Evolutionary conservation across 2,113 vertebrate genomes (phyloP).

Genomic region (Barnardius zonarius): DNA sequence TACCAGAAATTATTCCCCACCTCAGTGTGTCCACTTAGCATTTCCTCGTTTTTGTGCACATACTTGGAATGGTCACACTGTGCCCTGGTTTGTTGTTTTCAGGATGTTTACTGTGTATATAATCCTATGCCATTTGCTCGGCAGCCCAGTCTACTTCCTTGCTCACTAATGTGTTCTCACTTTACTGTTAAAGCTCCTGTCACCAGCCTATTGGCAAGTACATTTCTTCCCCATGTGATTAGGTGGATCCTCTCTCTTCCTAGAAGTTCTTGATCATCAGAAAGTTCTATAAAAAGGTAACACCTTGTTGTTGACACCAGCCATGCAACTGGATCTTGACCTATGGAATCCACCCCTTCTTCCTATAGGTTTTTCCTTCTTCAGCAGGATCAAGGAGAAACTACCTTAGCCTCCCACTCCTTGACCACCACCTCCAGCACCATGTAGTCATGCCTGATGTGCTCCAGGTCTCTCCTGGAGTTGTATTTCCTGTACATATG

Average conservation of each 20-base stretch:
- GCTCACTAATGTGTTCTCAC: rapidly evolving
- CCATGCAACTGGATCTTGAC: background rate
- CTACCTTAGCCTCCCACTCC: rapidly evolving
- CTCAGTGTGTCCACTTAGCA: background rate
- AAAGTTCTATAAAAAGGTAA: background rate
- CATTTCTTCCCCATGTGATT: background rate
- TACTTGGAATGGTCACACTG: background rate
- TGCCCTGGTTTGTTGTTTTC: background rate
- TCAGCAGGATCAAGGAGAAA: background rate
- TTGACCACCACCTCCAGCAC: background rate
- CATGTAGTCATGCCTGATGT: background rate
- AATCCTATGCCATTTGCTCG: background rate
- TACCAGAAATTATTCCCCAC: background rate
- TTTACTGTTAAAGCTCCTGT: background rate
- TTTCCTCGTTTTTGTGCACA: background rate
- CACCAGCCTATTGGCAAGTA: background rate
- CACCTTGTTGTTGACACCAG: background rate
- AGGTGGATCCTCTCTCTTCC: background rate
- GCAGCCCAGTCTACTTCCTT: background rate
- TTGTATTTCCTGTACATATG: rapidly evolving
- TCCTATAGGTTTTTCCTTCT: background rate
- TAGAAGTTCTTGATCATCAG: background rate
- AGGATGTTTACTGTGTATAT: background rate
- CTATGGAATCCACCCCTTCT: background rate
- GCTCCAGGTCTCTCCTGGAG: background rate